Percentiles rank a stretch among this genome's conserved stretches.
phyloP scores from a whole-genome alignment of 2,888 invertebrate species.

The Adela reaumurella region DNA sequence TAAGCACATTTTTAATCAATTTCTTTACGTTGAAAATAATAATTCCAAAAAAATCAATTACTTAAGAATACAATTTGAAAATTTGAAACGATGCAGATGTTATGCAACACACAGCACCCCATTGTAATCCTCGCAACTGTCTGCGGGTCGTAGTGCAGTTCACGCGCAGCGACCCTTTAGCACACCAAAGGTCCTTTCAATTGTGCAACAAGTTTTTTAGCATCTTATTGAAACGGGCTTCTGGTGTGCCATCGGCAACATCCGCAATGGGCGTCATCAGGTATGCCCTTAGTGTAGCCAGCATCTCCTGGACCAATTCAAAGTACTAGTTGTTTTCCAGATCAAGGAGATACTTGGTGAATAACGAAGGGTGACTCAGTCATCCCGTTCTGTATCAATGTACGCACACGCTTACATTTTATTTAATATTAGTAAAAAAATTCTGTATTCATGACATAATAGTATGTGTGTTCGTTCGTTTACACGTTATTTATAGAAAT shows the following conservation, averaged over 20 bases:
- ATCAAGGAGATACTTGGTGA: background rate
- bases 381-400: background rate
- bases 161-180: conserved; percentile 6
- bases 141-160: conserved; percentile 7
- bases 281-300: background rate
- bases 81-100: conserved; percentile 3
- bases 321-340: background rate
- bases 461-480: background rate
- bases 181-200: conserved; percentile 11
- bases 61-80: no score
- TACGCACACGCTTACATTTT: background rate
- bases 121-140: conserved; percentile 8
- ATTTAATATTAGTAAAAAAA: background rate
- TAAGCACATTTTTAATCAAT: no score
- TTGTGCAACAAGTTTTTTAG: conserved; percentile 7
- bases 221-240: conserved; percentile 5
- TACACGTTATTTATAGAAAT: background rate
- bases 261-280: background rate
- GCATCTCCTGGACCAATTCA: background rate
- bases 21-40: no score
- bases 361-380: background rate
- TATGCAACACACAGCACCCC: conserved; percentile 11
- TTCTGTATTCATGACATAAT: no score
- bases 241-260: conserved; percentile 7
- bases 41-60: no score